Base-by-base conservation (phyloP, 2,797 vertebrate species). In the Bufotes viridis region DNA sequence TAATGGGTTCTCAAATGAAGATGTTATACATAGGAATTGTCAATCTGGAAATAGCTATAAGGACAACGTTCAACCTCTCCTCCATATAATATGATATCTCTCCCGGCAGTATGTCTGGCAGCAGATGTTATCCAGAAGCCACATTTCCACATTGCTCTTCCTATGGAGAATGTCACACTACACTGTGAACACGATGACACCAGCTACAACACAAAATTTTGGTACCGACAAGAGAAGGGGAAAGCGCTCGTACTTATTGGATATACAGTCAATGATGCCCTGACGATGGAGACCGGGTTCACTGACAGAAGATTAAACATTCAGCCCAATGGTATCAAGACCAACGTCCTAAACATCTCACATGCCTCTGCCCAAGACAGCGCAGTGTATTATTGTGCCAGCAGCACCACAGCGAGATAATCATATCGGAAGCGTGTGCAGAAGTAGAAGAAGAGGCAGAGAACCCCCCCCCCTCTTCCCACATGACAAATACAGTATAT, bases 361-460 rank as follows among this genome's bases (percentile, higher is more conserved):
- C 1, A 55, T 8, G 58, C 81, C 17, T 85, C 82, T 6, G 14
- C 8, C 20, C 26, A 57, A 9, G 82, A 88, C 34, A 61, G 20
- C 17, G 82, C 57, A 2, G 17, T 29, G 6, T 88, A 88, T 70
- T 84, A 72, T 24, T 88, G 87, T 84, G 78, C 83, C 55, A 81
- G 78, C 78, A 85, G 87, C 67, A 63, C 24, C 67, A 85, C 87
- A 81, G 78, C 5, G 42, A 75, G 57, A 42, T 18, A 58, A 17
- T 17, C 29, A 3, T 34, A 69, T 10, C 24, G 24, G 15, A 5
- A 60, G 24, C 14, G 70, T 79, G 82, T 88, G 49, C 18, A 84
- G n/a, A 88, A 88, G 61, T 49, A 9, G n/a, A 60, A 51, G 24
- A 15, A 12, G 15, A 15, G 42, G 42, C 42, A 42, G n/a, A 63